Conservation (phyloP, 2,113 vertebrate species). For the Nerophis lumbriciformis region DNA sequence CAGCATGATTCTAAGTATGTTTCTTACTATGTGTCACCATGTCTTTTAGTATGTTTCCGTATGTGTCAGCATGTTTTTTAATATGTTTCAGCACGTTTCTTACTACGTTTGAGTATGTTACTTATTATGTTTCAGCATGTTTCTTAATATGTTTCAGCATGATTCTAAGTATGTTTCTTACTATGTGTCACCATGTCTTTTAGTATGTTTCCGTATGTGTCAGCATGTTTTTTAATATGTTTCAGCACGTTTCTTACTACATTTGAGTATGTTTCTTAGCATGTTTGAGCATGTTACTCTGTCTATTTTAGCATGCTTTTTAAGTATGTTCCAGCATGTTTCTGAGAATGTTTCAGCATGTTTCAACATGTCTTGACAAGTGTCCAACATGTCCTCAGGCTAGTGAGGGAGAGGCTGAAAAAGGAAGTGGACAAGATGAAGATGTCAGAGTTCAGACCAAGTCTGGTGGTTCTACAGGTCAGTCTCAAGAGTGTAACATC, state of each 20-base stretch:
- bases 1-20: too few relatives aligned
- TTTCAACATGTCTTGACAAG: too few relatives aligned
- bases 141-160: background rate
- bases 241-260: background rate
- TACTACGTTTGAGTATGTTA: too few relatives aligned
- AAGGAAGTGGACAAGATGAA: slow-evolving; percentile 4
- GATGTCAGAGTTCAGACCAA: background rate
- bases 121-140: too few relatives aligned
- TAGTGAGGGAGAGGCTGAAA: slow-evolving; percentile 6
- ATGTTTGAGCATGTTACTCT: background rate
- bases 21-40: background rate
- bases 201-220: background rate
- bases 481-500: background rate
- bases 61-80: background rate
- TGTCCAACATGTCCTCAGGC: background rate
- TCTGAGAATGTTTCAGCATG: background rate
- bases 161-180: too few relatives aligned
- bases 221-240: background rate
- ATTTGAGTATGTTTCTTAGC: background rate
- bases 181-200: background rate
- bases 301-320: background rate
- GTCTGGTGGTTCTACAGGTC: slow-evolving; percentile 8
- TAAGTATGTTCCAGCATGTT: background rate
- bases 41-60: background rate
- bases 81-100: background rate